These are phyloP conservation scores for Rotaria magnacalcarata DNA, from an alignment of 2,888 invertebrate species.

Conservation along the genomic window DNA sequence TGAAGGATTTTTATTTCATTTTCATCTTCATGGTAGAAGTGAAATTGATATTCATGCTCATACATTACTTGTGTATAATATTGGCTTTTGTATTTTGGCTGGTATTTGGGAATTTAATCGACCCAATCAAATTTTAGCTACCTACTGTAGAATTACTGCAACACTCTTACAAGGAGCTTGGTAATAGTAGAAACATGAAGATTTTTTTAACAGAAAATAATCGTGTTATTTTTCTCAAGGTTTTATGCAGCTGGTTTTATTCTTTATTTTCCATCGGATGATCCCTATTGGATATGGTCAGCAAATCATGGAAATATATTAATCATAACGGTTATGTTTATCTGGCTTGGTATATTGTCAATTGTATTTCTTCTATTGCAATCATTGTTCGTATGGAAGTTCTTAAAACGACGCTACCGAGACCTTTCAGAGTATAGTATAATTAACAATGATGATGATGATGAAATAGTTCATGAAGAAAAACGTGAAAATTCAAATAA, in stretches of 20 bases:
- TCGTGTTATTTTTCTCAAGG: neutral
- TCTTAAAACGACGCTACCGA: neutral
- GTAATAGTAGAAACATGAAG: constrained; percentile 55
- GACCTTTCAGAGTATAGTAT: constrained; percentile 2
- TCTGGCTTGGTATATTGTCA: neutral
- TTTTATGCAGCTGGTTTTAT: constrained; percentile 58
- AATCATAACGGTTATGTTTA: constrained; percentile 23
- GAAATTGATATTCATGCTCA: constrained; percentile 39
- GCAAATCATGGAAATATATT: constrained; percentile 38
- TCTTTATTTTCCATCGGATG: constrained; percentile 59
- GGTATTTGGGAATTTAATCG: constrained; percentile 30
- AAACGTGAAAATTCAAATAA: constrained; percentile 2
- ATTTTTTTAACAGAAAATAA: neutral
- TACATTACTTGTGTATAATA: constrained; percentile 38
- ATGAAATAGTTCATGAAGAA: constrained; percentile 17
- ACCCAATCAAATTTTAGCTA: constrained; percentile 39
- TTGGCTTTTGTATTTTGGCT: constrained; percentile 28
- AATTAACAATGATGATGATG: neutral
- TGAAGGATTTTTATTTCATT: constrained; percentile 61
- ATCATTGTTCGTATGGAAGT: neutral
- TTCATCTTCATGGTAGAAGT: constrained; percentile 61
- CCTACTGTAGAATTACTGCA: constrained; percentile 52
- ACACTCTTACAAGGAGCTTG: constrained; percentile 63
- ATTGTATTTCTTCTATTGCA: neutral
- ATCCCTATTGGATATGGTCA: constrained; percentile 52